Conservation (phyloP, 2,797 vertebrate species). For the Microctenopoma stevenorrisi region DNA sequence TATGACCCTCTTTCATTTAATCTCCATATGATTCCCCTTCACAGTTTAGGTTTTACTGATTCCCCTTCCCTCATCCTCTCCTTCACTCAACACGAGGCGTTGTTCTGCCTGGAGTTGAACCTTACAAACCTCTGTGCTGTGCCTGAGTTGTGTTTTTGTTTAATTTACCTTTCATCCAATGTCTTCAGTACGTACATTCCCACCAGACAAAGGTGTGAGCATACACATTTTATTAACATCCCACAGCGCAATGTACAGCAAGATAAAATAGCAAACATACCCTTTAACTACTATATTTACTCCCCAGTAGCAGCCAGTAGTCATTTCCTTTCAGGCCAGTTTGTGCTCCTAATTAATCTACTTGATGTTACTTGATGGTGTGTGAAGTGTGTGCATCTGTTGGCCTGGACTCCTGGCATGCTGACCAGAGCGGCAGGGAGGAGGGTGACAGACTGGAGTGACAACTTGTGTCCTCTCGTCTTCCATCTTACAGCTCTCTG, state of each 20-base stretch:
- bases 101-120: background rate
- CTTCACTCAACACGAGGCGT: background rate
- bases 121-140: background rate
- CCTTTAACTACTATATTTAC: conserved; percentile 7
- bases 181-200: background rate
- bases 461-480: conserved; percentile 46
- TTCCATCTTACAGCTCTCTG: conserved; percentile 19
- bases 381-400: conserved; percentile 46
- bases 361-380: conserved; percentile 25
- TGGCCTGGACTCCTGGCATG: conserved; percentile 31
- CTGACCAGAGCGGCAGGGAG: conserved; percentile 27
- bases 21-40: conserved; percentile 9
- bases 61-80: background rate
- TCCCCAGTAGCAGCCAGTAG: conserved; percentile 15
- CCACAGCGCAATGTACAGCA: background rate
- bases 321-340: conserved; percentile 20
- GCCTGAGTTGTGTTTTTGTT: background rate
- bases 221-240: background rate
- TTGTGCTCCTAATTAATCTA: conserved; percentile 24
- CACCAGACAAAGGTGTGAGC: background rate
- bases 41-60: background rate
- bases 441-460: conserved; percentile 51
- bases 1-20: background rate
- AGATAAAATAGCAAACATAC: conserved; percentile 3
- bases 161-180: conserved; percentile 2